Conservation (phyloP, 2,797 vertebrate species). For the Darevskia mixta region DNA sequence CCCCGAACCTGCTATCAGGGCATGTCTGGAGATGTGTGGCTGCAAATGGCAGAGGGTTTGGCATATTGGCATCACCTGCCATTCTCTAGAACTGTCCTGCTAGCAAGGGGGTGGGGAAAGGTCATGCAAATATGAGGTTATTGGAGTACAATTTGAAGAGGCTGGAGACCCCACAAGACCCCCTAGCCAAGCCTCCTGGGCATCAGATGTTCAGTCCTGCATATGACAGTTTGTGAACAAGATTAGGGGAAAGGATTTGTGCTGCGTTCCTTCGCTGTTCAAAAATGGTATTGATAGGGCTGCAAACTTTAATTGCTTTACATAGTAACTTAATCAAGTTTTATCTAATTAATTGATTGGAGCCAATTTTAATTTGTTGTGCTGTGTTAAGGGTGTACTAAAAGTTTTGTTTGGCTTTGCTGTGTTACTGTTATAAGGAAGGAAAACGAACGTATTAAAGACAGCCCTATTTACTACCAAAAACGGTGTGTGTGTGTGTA, state of each 20-base stretch:
- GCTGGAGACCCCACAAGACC: too few species aligned
- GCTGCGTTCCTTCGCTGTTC: not conserved
- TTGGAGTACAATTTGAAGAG: too few species aligned
- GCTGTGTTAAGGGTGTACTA: too few species aligned
- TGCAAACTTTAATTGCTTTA: not conserved
- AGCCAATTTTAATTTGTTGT: not conserved
- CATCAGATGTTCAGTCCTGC: not conserved
- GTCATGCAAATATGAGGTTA: too few species aligned
- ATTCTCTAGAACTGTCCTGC: too few species aligned
- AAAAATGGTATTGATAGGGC: not conserved
- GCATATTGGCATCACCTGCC: too few species aligned
- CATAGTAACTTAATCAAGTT: not conserved
- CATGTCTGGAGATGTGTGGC: too few species aligned
- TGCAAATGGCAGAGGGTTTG: too few species aligned
- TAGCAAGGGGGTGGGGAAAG: too few species aligned
- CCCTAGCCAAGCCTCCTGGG: too few species aligned
- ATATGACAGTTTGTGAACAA: not conserved
- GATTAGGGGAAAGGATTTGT: not conserved
- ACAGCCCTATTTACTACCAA: not conserved
- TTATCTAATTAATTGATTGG: not conserved
- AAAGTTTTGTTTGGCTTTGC: not conserved
- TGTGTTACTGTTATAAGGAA: not conserved
- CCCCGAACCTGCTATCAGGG: too few species aligned
- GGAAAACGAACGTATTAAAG: not conserved
- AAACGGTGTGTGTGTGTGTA: not conserved